A percentile compares a stretch with the other conserved stretches of the same genome.
Evolutionary conservation across 1,140 invertebrate species (phyloP).

Genomic region (Lepidostoma basale): DNA sequence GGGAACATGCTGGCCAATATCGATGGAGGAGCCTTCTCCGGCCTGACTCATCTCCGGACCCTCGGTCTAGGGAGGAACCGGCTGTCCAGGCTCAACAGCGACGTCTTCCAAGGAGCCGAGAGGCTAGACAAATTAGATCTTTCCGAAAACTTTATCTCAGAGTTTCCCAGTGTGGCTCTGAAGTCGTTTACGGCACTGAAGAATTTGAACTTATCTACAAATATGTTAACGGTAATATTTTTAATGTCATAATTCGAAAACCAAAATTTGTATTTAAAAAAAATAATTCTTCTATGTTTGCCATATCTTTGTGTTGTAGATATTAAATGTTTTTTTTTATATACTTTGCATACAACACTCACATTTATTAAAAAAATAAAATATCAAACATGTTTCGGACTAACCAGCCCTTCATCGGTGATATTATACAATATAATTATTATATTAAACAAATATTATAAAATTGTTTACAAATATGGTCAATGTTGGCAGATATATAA

Average conservation of each 20-base stretch:
- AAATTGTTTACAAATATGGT: too few relatives aligned
- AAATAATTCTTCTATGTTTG: too few relatives aligned
- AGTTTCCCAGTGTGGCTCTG: constrained; percentile 80
- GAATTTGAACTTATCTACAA: constrained; percentile 80
- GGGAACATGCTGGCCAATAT: constrained; percentile 76
- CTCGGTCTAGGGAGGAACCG: constrained; percentile 79
- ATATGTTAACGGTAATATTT: constrained; percentile 75
- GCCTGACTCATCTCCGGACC: constrained; percentile 68
- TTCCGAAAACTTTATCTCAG: constrained; percentile 82
- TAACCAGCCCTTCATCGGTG: too few relatives aligned
- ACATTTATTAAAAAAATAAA: too few relatives aligned
- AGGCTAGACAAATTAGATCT: constrained; percentile 79
- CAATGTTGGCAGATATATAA: too few relatives aligned
- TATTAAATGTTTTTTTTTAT: too few relatives aligned
- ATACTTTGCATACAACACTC: too few relatives aligned
- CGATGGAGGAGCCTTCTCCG: constrained; percentile 74
- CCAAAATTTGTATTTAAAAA: not conserved
- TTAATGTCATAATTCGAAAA: not conserved
- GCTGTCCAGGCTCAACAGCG: constrained; percentile 77
- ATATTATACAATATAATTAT: too few relatives aligned
- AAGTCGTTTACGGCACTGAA: constrained; percentile 70
- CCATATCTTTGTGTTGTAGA: too few relatives aligned
- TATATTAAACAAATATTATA: too few relatives aligned
- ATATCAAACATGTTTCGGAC: too few relatives aligned
- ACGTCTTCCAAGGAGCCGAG: constrained; percentile 77